Percentiles rank a stretch among this genome's conserved stretches.
phyloP scores from a whole-genome alignment of 2,113 vertebrate genomes.

The Forbesichthys agassizii region DNA sequence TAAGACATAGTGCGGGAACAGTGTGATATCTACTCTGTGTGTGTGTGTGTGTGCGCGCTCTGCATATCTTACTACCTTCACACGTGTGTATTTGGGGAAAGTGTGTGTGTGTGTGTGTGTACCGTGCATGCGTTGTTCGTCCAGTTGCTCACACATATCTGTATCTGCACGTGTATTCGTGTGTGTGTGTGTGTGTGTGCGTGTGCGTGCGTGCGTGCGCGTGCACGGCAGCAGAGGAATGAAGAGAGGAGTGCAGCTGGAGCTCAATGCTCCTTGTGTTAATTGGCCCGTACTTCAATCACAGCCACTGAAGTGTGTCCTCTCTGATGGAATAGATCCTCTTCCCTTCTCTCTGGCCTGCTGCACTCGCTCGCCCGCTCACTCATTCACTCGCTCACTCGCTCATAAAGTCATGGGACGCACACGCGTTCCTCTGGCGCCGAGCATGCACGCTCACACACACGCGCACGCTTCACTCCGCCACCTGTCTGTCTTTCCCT shows the following conservation, averaged over 20 bases:
- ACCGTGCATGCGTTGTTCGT: slow-evolving; percentile 5
- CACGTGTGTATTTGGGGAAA: not conserved
- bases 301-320: slow-evolving; percentile 74
- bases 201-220: slow-evolving; percentile 49
- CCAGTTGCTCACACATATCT: slow-evolving; percentile 7
- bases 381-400: slow-evolving; percentile 22
- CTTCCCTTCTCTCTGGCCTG: slow-evolving; percentile 49
- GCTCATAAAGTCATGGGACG: not conserved
- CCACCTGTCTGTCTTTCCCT: slow-evolving; percentile 9
- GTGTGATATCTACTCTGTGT: slow-evolving; percentile 37
- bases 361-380: slow-evolving; percentile 58
- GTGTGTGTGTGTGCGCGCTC: slow-evolving; percentile 8
- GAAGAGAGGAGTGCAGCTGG: slow-evolving; percentile 73
- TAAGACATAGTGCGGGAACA: slow-evolving; percentile 56
- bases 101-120: slow-evolving; percentile 30
- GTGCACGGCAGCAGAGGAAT: slow-evolving; percentile 58
- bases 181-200: slow-evolving; percentile 46
- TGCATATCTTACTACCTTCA: too few relatives aligned
- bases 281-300: slow-evolving; percentile 76
- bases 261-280: slow-evolving; percentile 72
- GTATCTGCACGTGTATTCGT: not conserved
- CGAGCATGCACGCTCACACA: not conserved
- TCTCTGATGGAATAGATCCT: slow-evolving; percentile 71
- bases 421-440: not conserved
- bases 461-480: not conserved